These are phyloP conservation scores for Scaptodrosophila latifasciaeformis DNA, from an alignment of 2,888 invertebrate genomes.

Conservation along the genomic window DNA sequence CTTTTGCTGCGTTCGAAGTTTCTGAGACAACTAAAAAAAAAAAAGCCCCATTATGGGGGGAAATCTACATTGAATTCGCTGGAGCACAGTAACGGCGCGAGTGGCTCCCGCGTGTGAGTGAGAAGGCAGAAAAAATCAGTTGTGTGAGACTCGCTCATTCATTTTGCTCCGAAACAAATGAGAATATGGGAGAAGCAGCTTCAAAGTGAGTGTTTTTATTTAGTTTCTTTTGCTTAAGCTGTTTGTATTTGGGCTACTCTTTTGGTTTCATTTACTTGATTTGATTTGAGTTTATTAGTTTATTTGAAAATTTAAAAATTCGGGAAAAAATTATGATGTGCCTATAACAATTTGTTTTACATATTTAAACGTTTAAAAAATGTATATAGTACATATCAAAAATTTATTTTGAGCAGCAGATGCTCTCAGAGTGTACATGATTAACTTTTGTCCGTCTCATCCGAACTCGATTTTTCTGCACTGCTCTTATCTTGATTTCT, in stretches of 20 bases:
- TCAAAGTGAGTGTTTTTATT: conserved; percentile 40
- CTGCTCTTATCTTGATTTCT: too few species aligned
- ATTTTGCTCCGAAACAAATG: conserved; percentile 8
- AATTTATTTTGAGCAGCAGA: too few species aligned
- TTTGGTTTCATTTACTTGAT: not conserved
- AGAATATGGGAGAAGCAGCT: conserved; percentile 5
- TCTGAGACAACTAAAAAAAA: conserved; percentile 59
- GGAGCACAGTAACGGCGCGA: conserved; percentile 1
- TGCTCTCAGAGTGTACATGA: too few species aligned
- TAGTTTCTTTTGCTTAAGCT: conserved; percentile 24
- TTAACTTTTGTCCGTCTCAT: too few species aligned
- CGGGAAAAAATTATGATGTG: too few species aligned
- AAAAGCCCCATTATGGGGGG: too few species aligned
- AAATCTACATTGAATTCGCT: conserved; percentile 14
- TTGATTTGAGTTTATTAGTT: too few species aligned
- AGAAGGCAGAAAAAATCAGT: conserved; percentile 21
- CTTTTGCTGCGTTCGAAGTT: conserved; percentile 50
- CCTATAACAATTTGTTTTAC: not conserved
- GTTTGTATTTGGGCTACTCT: conserved; percentile 1
- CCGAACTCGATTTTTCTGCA: too few species aligned
- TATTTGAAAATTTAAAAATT: too few species aligned
- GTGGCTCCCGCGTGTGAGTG: conserved; percentile 2
- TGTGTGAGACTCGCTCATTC: conserved; percentile 23
- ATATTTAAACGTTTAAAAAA: not conserved
- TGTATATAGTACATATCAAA: too few species aligned